phyloP scores from a whole-genome alignment of 2,113 vertebrate genomes.

The Ceyx cyanopectus region DNA sequence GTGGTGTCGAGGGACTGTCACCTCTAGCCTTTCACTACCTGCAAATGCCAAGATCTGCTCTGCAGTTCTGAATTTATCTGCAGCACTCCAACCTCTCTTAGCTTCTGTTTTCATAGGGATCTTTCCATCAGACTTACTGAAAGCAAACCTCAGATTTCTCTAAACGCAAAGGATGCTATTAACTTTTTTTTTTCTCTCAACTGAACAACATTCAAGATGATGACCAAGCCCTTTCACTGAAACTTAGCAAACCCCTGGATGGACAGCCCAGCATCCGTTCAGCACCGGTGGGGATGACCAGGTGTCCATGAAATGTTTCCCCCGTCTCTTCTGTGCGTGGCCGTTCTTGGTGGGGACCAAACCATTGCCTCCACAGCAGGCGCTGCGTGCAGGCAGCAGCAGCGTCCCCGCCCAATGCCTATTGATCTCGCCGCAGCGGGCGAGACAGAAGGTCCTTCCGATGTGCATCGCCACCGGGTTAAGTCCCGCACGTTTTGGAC shows the following conservation, averaged over 20 bases:
- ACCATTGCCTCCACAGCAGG: rapidly evolving
- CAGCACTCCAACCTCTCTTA: background rate
- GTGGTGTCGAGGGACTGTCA: background rate
- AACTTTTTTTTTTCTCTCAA: rapidly evolving
- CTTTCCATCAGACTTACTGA: background rate
- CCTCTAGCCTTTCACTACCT: background rate
- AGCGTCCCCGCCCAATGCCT: rapidly evolving
- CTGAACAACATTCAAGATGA: no score
- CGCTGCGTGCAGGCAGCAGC: background rate
- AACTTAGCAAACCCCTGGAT: rapidly evolving
- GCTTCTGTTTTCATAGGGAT: background rate
- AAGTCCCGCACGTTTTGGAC: rapidly evolving
- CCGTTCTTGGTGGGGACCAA: rapidly evolving
- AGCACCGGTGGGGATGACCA: rapidly evolving
- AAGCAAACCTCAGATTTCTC: background rate
- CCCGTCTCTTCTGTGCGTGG: rapidly evolving
- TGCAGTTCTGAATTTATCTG: background rate
- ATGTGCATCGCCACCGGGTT: rapidly evolving
- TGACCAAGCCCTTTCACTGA: background rate
- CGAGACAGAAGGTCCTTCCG: rapidly evolving
- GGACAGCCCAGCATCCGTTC: rapidly evolving
- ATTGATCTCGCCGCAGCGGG: rapidly evolving
- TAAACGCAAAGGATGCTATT: background rate
- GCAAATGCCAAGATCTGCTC: background rate
- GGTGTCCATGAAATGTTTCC: rapidly evolving